Conservation (phyloP, 2,113 vertebrate species). For the Choloepus hoffmanni region DNA sequence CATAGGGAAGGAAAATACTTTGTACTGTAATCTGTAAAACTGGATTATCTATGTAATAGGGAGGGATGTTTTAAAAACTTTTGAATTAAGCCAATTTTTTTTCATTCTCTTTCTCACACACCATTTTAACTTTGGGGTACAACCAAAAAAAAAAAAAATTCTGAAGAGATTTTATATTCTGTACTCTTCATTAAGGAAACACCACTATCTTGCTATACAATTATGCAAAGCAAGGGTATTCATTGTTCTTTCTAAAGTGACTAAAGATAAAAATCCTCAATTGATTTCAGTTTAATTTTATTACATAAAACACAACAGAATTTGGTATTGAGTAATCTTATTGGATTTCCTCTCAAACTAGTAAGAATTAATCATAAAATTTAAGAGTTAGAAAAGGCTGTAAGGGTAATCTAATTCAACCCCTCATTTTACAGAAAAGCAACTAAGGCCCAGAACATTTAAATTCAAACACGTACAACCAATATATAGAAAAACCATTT, state of each 20-base stretch:
- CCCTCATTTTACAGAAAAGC: slow-evolving; percentile 11
- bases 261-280: slow-evolving; percentile 33
- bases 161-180: slow-evolving; percentile 26
- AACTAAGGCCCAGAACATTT: slow-evolving; percentile 22
- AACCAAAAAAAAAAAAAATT: not conserved
- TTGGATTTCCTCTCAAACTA: slow-evolving; percentile 12
- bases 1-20: not conserved
- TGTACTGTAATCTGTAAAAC: slow-evolving; percentile 36
- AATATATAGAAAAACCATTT: not conserved
- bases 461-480: slow-evolving; percentile 6
- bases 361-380: slow-evolving; percentile 22
- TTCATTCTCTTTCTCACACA: not conserved
- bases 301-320: slow-evolving; percentile 29
- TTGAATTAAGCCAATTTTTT: not conserved
- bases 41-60: not conserved
- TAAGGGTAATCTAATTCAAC: slow-evolving; percentile 26
- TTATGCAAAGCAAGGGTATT: slow-evolving; percentile 36
- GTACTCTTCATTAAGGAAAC: slow-evolving; percentile 19
- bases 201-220: slow-evolving; percentile 16
- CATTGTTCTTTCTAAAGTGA: not conserved
- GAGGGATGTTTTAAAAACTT: slow-evolving; percentile 16
- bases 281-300: slow-evolving; percentile 29
- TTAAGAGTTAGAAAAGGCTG: slow-evolving; percentile 3
- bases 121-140: slow-evolving; percentile 16
- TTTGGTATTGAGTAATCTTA: slow-evolving; percentile 25